phyloP scores from a whole-genome alignment of 2,888 invertebrate genomes.

The Lumbricus terrestris region DNA sequence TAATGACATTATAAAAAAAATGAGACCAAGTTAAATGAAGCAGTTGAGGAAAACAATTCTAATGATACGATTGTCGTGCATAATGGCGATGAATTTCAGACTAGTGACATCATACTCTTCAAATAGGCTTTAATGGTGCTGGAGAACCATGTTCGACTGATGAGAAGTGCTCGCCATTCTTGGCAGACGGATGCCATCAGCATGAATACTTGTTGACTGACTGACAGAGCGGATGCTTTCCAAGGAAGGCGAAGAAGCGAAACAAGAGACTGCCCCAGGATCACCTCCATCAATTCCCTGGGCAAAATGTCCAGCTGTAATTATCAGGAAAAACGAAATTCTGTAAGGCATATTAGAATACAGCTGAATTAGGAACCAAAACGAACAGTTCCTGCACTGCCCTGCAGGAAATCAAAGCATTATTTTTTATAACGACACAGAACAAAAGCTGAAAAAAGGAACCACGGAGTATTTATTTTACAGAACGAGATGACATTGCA shows the following conservation, averaged over 20 bases:
- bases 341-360: neutral
- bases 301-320: slow-evolving; percentile 8
- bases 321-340: neutral
- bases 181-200: neutral
- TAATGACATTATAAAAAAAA: too few species aligned
- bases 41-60: too few species aligned
- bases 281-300: neutral
- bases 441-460: neutral
- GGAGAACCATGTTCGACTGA: slow-evolving; percentile 14
- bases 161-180: neutral
- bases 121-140: neutral
- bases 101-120: neutral
- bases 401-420: too few species aligned
- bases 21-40: too few species aligned
- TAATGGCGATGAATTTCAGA: too few species aligned
- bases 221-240: neutral
- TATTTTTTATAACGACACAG: neutral
- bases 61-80: too few species aligned
- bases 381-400: neutral
- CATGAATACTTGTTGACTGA: neutral
- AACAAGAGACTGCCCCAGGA: neutral
- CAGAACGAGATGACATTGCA: too few species aligned
- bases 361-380: too few species aligned
- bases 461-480: too few species aligned
- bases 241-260: neutral